A percentile compares a stretch with the other conserved stretches of the same genome.
These are phyloP conservation scores for Harpagifer antarcticus DNA, from an alignment of 2,797 vertebrate genomes.

Conservation along the genomic window DNA sequence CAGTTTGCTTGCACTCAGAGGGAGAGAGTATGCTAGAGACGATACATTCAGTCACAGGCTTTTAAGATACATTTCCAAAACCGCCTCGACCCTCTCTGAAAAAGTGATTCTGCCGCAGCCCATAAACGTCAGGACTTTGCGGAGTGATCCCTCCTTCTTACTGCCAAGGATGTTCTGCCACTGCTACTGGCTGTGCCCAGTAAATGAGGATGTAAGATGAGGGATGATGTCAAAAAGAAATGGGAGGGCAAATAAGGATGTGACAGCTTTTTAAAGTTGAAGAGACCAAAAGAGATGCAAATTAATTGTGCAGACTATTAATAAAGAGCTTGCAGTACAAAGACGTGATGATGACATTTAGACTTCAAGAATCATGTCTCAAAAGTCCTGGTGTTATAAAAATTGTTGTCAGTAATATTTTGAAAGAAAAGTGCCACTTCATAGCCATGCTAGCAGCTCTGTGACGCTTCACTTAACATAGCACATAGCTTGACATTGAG, in stretches of 20 bases:
- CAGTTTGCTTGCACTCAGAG: slow-evolving; percentile 58
- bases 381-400: not conserved
- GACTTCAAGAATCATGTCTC: not conserved
- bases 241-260: not conserved
- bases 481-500: no score
- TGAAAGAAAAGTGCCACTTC: not conserved
- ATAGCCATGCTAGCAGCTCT: not conserved
- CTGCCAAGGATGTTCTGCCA: slow-evolving; percentile 19
- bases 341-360: not conserved
- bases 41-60: slow-evolving; percentile 52
- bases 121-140: slow-evolving; percentile 51
- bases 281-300: not conserved
- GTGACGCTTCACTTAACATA: not conserved
- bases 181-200: slow-evolving; percentile 8
- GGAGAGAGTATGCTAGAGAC: slow-evolving; percentile 31
- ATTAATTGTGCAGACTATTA: not conserved
- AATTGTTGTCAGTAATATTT: not conserved
- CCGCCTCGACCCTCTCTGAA: slow-evolving; percentile 48
- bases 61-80: slow-evolving; percentile 72
- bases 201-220: slow-evolving; percentile 20
- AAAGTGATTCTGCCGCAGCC: slow-evolving; percentile 46
- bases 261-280: slow-evolving; percentile 12
- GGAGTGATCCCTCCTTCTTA: slow-evolving; percentile 10
- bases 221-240: slow-evolving; percentile 18
- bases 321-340: not conserved